A percentile compares a stretch with the other conserved stretches of the same genome.
Evolutionary conservation across 2,113 vertebrate species (phyloP).

Genomic region (Spheniscus mendiculus): DNA sequence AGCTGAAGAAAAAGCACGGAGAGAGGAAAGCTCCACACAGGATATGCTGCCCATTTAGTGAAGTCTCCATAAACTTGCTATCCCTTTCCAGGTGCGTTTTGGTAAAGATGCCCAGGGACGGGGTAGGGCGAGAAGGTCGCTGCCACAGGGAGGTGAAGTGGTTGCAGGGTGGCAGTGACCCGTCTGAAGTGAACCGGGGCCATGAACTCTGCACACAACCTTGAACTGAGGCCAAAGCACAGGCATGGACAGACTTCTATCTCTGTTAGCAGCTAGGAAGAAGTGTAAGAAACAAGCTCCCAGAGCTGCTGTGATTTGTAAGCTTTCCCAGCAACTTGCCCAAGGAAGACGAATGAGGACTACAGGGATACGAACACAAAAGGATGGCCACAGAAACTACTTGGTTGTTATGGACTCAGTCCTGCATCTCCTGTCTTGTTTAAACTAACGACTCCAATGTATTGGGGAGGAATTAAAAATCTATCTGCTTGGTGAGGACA

Average conservation of each 20-base stretch:
- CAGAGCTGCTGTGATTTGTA: not conserved
- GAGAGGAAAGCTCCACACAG: not conserved
- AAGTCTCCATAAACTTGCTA: not conserved
- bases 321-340: not conserved
- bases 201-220: not conserved
- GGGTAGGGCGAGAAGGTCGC: not conserved
- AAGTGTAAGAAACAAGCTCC: not conserved
- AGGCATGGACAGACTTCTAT: not conserved
- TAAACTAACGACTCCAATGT: not conserved
- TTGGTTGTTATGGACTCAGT: not conserved
- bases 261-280: not conserved
- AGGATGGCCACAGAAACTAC: not conserved
- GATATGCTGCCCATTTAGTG: not conserved
- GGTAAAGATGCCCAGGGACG: not conserved
- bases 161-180: not conserved
- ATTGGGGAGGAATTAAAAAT: not conserved
- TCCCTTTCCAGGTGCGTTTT: not conserved
- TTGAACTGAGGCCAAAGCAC: not conserved
- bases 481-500: fast-evolving
- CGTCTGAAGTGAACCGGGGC: fast-evolving
- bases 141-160: not conserved
- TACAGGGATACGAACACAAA: not conserved
- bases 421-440: not conserved
- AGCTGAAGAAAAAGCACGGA: not conserved
- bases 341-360: not conserved